Evolutionary conservation across 2,797 vertebrate genomes (phyloP).

Genomic region (Pampus argenteus): DNA sequence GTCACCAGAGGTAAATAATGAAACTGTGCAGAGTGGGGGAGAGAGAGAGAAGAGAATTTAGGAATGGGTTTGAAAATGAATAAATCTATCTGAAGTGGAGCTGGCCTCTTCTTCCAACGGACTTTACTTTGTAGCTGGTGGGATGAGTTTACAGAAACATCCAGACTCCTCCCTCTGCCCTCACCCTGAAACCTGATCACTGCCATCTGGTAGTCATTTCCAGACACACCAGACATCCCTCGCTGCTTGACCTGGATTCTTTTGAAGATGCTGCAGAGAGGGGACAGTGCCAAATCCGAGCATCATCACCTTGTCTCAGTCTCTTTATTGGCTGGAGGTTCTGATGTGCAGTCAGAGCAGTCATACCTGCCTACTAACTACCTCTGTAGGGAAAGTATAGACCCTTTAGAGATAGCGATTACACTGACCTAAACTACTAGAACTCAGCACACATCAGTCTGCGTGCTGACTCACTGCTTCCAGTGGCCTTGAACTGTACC

Average conservation of each 20-base stretch:
- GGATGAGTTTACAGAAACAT: conserved; percentile 78
- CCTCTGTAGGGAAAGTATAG: conserved; percentile 4
- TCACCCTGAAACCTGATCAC: conserved; percentile 76
- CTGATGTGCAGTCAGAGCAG: conserved; percentile 12
- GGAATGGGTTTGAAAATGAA: conserved; percentile 4
- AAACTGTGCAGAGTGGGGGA: conserved; percentile 3
- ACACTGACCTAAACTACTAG: conserved; percentile 9
- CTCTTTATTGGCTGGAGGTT: conserved; percentile 35
- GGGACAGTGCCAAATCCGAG: conserved; percentile 52
- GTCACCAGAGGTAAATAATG: neutral
- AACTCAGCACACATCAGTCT: conserved; percentile 41
- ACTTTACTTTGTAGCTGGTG: conserved; percentile 73
- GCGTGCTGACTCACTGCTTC: conserved; percentile 80
- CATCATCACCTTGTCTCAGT: conserved; percentile 54
- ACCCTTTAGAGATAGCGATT: conserved; percentile 7
- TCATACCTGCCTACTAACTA: conserved; percentile 3
- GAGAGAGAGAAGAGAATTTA: neutral
- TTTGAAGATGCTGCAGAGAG: conserved; percentile 71
- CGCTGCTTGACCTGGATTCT: conserved; percentile 79
- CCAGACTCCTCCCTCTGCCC: conserved; percentile 57
- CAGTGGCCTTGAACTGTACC: conserved; percentile 65
- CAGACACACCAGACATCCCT: conserved; percentile 71
- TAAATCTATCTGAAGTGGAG: conserved; percentile 31
- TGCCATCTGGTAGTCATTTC: conserved; percentile 83
- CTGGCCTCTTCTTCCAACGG: conserved; percentile 45